Evolutionary conservation across 2,888 invertebrate genomes (phyloP).

Genomic region (Nymphalis c-album): DNA sequence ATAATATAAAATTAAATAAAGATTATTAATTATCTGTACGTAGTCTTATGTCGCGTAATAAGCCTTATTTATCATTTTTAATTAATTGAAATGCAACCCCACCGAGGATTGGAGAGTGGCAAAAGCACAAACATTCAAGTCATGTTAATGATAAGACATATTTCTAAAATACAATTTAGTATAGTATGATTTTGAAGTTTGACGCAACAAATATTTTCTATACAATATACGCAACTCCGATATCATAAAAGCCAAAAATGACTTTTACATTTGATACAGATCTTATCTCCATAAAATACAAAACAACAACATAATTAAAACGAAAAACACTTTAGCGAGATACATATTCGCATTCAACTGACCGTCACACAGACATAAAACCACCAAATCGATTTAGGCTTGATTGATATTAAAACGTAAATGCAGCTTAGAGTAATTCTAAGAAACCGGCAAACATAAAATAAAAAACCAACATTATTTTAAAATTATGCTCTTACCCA

Average conservation of each 20-base stretch:
- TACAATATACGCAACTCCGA: too few species aligned
- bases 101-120: too few species aligned
- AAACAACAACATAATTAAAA: slow-evolving; percentile 12
- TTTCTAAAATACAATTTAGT: too few species aligned
- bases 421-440: slow-evolving; percentile 28
- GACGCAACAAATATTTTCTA: too few species aligned
- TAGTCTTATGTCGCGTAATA: too few species aligned
- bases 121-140: too few species aligned
- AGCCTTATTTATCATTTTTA: too few species aligned
- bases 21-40: too few species aligned
- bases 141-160: too few species aligned
- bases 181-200: too few species aligned
- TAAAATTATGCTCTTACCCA: slow-evolving; percentile 3
- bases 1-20: too few species aligned
- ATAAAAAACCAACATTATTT: slow-evolving; percentile 16
- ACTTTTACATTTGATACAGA: slow-evolving; percentile 1
- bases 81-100: too few species aligned
- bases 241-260: not conserved
- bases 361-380: slow-evolving; percentile 30
- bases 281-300: slow-evolving; percentile 12
- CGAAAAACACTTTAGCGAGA: slow-evolving; percentile 22
- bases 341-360: slow-evolving; percentile 26
- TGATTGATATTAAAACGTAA: slow-evolving; percentile 32
- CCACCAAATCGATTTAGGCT: slow-evolving; percentile 27
- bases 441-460: slow-evolving; percentile 31